A percentile compares a stretch with the other conserved stretches of the same genome.
phyloP scores from a whole-genome alignment of 2,797 vertebrate genomes.

The Brachyrhaphis roseni region DNA sequence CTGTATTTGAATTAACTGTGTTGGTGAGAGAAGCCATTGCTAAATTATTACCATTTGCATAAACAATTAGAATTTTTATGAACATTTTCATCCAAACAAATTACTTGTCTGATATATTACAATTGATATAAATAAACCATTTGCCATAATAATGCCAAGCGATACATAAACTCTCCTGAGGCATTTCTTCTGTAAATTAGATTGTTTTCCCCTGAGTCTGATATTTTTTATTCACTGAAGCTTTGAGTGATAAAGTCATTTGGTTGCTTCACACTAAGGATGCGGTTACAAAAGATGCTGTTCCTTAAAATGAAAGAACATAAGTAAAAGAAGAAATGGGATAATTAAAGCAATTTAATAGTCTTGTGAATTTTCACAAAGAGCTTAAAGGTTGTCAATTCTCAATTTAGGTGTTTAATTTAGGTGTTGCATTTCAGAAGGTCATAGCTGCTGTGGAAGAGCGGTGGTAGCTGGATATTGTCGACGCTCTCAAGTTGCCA shows the following conservation, averaged over 20 bases:
- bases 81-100: conserved; percentile 48
- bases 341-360: background rate
- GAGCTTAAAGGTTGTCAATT: background rate
- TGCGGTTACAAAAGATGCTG: background rate
- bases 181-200: conserved; percentile 25
- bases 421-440: conserved; percentile 83
- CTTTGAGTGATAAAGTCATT: background rate
- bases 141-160: conserved; percentile 30
- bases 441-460: conserved; percentile 83
- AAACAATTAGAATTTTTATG: conserved; percentile 36
- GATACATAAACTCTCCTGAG: conserved; percentile 16
- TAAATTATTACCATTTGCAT: conserved; percentile 55
- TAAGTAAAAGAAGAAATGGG: background rate
- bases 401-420: conserved; percentile 64
- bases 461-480: conserved; percentile 78
- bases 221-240: background rate
- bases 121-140: conserved; percentile 34
- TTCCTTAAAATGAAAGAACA: background rate
- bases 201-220: background rate
- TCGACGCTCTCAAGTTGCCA: conserved; percentile 87
- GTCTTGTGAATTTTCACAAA: background rate
- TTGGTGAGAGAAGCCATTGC: conserved; percentile 47
- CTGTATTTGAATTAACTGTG: conserved; percentile 33
- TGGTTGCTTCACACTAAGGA: background rate
- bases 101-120: conserved; percentile 28